phyloP scores from a whole-genome alignment of 2,113 vertebrate species.

The Halcyon senegalensis region DNA sequence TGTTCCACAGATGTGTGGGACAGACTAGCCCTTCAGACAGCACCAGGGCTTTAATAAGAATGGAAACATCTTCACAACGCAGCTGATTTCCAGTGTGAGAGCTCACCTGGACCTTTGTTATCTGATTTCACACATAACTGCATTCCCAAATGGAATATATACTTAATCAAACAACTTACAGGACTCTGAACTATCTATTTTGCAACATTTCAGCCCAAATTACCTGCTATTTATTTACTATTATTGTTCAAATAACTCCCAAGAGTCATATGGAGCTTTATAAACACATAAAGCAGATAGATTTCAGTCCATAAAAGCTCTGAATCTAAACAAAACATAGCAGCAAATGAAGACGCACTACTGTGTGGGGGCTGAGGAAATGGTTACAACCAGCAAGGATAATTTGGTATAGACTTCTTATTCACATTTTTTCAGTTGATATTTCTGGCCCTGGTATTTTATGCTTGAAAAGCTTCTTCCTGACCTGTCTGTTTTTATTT shows the following conservation, averaged over 20 bases:
- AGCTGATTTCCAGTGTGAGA: not conserved
- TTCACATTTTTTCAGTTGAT: not conserved
- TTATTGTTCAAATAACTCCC: not conserved
- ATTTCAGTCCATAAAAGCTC: not conserved
- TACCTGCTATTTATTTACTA: not conserved
- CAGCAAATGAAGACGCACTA: not conserved
- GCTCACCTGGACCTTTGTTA: not conserved
- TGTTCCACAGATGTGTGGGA: not conserved
- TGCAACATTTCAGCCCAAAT: not conserved
- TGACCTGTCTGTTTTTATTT: not conserved
- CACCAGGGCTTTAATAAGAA: not conserved
- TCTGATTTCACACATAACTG: not conserved
- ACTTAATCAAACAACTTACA: not conserved
- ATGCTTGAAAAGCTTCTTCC: not conserved
- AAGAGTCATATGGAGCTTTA: not conserved
- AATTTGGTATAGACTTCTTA: not conserved
- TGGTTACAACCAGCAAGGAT: not conserved
- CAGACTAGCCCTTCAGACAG: not conserved
- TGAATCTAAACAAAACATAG: not conserved
- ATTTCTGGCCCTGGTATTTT: conserved; percentile 9
- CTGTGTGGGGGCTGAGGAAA: not conserved
- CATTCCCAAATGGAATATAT: not conserved
- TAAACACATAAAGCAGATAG: not conserved
- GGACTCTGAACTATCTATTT: not conserved
- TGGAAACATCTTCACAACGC: not conserved